A percentile compares a stretch with the other conserved stretches of the same genome.
These are phyloP conservation scores for Euclidia mi DNA, from an alignment of 2,888 invertebrate genomes.

Conservation along the genomic window DNA sequence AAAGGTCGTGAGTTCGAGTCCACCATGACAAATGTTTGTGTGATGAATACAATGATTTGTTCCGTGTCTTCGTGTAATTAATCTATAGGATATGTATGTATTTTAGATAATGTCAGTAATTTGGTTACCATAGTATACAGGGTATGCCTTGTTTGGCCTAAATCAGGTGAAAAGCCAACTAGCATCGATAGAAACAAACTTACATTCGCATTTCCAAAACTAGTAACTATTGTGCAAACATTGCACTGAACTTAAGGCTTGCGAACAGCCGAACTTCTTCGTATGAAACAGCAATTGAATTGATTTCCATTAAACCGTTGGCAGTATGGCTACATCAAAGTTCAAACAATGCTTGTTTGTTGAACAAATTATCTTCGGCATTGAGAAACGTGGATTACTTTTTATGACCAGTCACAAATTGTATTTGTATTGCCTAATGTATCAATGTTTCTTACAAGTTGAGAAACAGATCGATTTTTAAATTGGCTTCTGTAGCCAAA, in stretches of 20 bases:
- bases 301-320: constrained; percentile 39
- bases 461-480: constrained; percentile 3
- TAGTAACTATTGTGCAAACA: constrained; percentile 23
- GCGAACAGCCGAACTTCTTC: constrained; percentile 32
- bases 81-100: no score
- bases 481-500: constrained; percentile 4
- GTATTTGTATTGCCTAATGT: constrained; percentile 6
- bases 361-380: constrained; percentile 16
- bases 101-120: no score
- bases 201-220: no score
- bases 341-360: constrained; percentile 36
- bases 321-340: constrained; percentile 24
- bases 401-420: constrained; percentile 12
- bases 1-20: no score
- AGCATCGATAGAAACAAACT: no score
- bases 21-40: no score
- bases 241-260: constrained; percentile 23
- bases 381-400: constrained; percentile 23
- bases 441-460: constrained; percentile 10
- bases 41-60: no score
- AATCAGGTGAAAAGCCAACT: no score
- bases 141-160: no score
- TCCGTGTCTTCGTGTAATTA: no score
- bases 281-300: constrained; percentile 35
- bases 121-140: no score